Conservation (phyloP, 2,797 vertebrate species). For the Orestias chungarensis region DNA sequence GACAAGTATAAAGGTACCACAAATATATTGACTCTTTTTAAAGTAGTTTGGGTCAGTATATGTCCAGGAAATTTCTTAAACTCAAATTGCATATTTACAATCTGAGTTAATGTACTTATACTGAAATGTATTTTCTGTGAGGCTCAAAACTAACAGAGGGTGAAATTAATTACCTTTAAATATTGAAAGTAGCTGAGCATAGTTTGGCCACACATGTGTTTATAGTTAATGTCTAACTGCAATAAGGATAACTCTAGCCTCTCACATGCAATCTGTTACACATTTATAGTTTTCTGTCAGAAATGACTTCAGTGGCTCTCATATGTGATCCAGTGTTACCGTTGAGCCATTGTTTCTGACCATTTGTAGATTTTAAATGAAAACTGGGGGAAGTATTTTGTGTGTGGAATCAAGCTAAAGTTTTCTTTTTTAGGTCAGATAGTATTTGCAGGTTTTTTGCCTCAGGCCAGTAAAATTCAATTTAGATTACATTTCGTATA, state of each 20-base stretch:
- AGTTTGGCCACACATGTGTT: conserved; percentile 9
- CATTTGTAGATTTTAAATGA: background rate
- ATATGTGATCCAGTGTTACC: conserved; percentile 1
- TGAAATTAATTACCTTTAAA: background rate
- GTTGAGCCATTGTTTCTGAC: background rate
- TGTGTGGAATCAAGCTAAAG: background rate
- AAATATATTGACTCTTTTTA: background rate
- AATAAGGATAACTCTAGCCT: conserved; percentile 14
- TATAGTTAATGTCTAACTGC: conserved; percentile 65
- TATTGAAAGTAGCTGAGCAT: conserved; percentile 20
- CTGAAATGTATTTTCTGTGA: background rate
- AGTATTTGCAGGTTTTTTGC: background rate
- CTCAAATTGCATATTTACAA: background rate
- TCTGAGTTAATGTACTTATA: background rate
- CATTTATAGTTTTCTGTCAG: conserved; percentile 52
- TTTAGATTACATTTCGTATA: background rate
- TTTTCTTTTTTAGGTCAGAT: background rate
- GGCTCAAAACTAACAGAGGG: background rate
- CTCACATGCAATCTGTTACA: conserved; percentile 39
- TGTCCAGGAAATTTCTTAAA: background rate
- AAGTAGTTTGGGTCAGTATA: background rate
- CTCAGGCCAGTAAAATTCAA: background rate
- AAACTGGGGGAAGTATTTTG: background rate
- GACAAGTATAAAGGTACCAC: background rate
- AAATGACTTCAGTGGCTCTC: conserved; percentile 32